Evolutionary conservation across 2,113 vertebrate species (phyloP), one percentile per base, ranked within the genome.

Genomic region (Mobula birostris): DNA sequence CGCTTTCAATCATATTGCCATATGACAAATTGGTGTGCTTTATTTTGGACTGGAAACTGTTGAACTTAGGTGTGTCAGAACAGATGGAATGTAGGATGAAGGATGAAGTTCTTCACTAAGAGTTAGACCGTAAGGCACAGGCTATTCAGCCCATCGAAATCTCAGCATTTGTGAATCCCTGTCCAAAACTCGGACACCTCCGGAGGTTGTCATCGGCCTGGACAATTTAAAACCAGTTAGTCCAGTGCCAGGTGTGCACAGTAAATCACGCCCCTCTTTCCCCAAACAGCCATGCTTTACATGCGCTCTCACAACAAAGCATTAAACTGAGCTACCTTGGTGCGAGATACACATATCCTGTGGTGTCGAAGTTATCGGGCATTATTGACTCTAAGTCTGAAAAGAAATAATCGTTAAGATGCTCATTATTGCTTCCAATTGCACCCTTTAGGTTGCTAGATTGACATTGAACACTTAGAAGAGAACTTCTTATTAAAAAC

Each of bases 331-430:
- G 97, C 94, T 96, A 99, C 99, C 99, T 98, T 88, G 99, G 98
- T 94, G 98, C 98, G 95, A 99, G 96, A 96, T 98, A 98, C 0
- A 98, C 99, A 94, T 98, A 98, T 70, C 98, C 99, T 95, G 95
- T 95, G 95, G 99, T 98, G 94, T 99, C 98, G 96, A 98, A 99
- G 95, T 95, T 94, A 21, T 99, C 98, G 32, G 94, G 94, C 95
- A 98, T 98, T 96, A 99, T 95, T 11, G 98, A 97, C 94, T 98
- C 97, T 95, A 97, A 96, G 95, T 96, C 98, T 99, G 97, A 94
- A 96, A 95, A 96, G 82, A 96, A 95, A 96, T 58, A 78, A 94
- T 79, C 66, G 36, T 93, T 93, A 74, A 93, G 88, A 72, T 93
- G 91, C 68, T 93, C 91, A 76, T 93, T 93, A 93, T 93, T 74